These are phyloP conservation scores for Teleiodes luculella DNA, from an alignment of 2,888 invertebrate species.

Conservation along the genomic window DNA sequence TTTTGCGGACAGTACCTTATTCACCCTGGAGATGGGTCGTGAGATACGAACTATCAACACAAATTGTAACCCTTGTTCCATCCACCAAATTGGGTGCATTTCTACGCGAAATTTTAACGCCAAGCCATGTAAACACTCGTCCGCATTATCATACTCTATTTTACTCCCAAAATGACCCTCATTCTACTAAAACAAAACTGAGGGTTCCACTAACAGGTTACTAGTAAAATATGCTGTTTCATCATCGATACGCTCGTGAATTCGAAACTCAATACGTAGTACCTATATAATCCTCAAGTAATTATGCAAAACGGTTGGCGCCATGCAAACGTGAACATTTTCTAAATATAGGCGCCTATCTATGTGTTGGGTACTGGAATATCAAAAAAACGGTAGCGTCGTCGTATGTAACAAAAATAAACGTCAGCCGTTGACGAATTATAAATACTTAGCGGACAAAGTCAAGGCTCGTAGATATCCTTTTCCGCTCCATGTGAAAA, in stretches of 20 bases:
- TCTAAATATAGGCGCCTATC: neutral
- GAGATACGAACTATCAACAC: slow-evolving; percentile 70
- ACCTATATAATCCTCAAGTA: neutral
- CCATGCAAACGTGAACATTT: neutral
- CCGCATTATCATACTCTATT: slow-evolving; percentile 31
- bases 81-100: slow-evolving; percentile 72
- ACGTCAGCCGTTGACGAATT: slow-evolving; percentile 43
- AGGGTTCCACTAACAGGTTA: neutral
- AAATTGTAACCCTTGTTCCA: slow-evolving; percentile 71
- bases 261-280: slow-evolving; percentile 2
- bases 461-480: slow-evolving; percentile 48
- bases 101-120: slow-evolving; percentile 64
- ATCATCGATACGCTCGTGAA: neutral
- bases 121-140: slow-evolving; percentile 49
- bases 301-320: slow-evolving; percentile 1
- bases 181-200: neutral
- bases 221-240: neutral
- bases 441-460: slow-evolving; percentile 52
- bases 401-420: slow-evolving; percentile 25
- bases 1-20: slow-evolving; percentile 56
- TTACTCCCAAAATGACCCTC: neutral
- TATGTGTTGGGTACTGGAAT: neutral
- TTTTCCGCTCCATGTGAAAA: slow-evolving; percentile 23
- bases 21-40: slow-evolving; percentile 53
- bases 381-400: neutral